phyloP scores from a whole-genome alignment of 2,113 vertebrate species.

The Coryphaenoides rupestris region DNA sequence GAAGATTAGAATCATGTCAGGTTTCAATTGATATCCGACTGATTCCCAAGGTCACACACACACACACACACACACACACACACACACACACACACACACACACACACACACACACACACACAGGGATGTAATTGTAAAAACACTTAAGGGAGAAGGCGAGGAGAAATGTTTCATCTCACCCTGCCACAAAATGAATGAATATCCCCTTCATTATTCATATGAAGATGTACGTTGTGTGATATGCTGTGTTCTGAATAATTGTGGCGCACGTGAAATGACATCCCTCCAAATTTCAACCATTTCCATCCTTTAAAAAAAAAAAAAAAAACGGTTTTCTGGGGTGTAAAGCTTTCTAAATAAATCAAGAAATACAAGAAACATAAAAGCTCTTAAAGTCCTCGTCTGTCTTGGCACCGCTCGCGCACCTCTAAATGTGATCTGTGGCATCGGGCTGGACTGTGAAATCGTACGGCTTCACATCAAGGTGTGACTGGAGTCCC shows the following conservation, averaged over 20 bases:
- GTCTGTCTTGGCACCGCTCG: slow-evolving; percentile 63
- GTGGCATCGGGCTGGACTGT: slow-evolving; percentile 68
- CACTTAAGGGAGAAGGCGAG: slow-evolving; percentile 1
- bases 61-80: not conserved
- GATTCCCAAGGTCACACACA: slow-evolving; percentile 52
- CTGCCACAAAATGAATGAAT: not conserved
- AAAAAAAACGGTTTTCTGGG: too few relatives aligned
- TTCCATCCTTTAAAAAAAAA: too few relatives aligned
- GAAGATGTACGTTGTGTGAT: not conserved
- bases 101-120: not conserved
- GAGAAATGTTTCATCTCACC: not conserved
- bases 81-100: too few relatives aligned
- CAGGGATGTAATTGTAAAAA: slow-evolving; percentile 15
- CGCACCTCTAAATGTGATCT: slow-evolving; percentile 74
- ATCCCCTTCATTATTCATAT: not conserved
- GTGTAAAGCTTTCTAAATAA: too few relatives aligned
- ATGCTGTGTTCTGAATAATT: too few relatives aligned
- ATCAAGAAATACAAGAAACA: slow-evolving; percentile 50
- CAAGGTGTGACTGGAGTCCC: slow-evolving; percentile 67
- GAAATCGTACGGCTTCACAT: slow-evolving; percentile 75
- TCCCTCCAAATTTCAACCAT: too few relatives aligned
- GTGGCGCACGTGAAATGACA: too few relatives aligned
- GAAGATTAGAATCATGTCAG: slow-evolving; percentile 51
- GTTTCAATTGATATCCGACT: slow-evolving; percentile 31
- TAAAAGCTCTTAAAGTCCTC: slow-evolving; percentile 51